phyloP scores from a whole-genome alignment of 2,113 vertebrate genomes.

The Leptobrachium leishanense region DNA sequence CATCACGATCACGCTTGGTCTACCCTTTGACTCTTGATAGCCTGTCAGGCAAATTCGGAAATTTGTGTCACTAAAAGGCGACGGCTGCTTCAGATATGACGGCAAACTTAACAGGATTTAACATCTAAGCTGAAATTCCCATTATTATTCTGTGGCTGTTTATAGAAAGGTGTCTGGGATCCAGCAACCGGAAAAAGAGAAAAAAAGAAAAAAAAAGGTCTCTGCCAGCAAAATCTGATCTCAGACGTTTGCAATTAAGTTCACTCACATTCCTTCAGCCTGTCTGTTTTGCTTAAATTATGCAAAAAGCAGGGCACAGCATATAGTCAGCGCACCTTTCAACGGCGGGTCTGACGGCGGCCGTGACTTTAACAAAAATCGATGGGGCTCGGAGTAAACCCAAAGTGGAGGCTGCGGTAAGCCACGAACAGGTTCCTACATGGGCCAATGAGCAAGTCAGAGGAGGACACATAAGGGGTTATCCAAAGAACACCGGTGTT shows the following conservation, averaged over 20 bases:
- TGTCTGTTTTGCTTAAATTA: constrained; percentile 47
- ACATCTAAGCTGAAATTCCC: constrained; percentile 15
- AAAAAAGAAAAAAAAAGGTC: neutral
- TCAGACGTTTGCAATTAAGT: constrained; percentile 47
- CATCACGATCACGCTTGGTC: too few species aligned
- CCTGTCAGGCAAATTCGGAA: too few species aligned
- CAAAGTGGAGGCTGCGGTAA: too few species aligned
- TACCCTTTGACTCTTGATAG: too few species aligned
- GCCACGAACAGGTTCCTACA: too few species aligned
- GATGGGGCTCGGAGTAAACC: constrained; percentile 11
- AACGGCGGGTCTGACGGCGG: constrained; percentile 8
- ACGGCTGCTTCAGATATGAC: neutral
- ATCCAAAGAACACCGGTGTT: too few species aligned
- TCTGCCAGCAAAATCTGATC: constrained; percentile 42
- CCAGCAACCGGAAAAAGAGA: constrained; percentile 3
- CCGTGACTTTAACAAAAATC: neutral
- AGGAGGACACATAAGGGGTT: too few species aligned
- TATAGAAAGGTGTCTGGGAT: constrained; percentile 35
- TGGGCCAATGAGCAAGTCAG: too few species aligned
- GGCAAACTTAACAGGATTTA: neutral
- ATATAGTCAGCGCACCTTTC: constrained; percentile 23
- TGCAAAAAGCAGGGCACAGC: constrained; percentile 37
- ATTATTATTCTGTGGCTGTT: constrained; percentile 29
- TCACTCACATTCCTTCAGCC: constrained; percentile 36
- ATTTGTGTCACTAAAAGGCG: too few species aligned